Evolutionary conservation across 2,888 invertebrate species (phyloP).

Genomic region (Yponomeuta plumbellus): DNA sequence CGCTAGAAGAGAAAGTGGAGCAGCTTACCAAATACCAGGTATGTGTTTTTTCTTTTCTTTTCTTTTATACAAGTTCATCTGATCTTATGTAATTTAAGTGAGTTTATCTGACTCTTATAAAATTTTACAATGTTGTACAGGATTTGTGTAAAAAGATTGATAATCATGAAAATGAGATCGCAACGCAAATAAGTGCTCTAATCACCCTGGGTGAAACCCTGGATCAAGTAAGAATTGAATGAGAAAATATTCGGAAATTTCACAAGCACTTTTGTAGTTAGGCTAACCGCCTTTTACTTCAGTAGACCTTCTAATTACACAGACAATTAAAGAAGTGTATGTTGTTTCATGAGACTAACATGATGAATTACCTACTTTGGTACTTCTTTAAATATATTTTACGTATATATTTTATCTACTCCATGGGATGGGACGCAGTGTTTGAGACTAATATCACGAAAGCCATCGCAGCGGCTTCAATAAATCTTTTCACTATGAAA

Average conservation of each 20-base stretch:
- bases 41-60: slow-evolving; percentile 32
- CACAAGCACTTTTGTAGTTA: slow-evolving; percentile 48
- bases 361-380: not conserved
- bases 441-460: slow-evolving; percentile 8
- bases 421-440: slow-evolving; percentile 12
- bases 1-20: slow-evolving; percentile 92
- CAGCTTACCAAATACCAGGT: slow-evolving; percentile 95
- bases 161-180: slow-evolving; percentile 79
- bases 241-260: slow-evolving; percentile 29
- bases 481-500: not conserved
- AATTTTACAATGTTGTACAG: slow-evolving; percentile 65
- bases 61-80: not conserved
- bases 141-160: slow-evolving; percentile 85
- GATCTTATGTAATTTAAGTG: not conserved
- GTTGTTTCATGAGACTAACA: slow-evolving; percentile 6
- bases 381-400: slow-evolving; percentile 35
- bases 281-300: slow-evolving; percentile 57
- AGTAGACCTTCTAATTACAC: slow-evolving; percentile 63
- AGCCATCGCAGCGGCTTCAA: not conserved
- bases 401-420: slow-evolving; percentile 8
- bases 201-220: slow-evolving; percentile 85
- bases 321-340: slow-evolving; percentile 26
- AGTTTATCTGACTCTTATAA: not conserved
- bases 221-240: slow-evolving; percentile 85
- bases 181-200: slow-evolving; percentile 78